Evolutionary conservation across 2,797 vertebrate genomes (phyloP).

Genomic region (Streptopelia turtur): DNA sequence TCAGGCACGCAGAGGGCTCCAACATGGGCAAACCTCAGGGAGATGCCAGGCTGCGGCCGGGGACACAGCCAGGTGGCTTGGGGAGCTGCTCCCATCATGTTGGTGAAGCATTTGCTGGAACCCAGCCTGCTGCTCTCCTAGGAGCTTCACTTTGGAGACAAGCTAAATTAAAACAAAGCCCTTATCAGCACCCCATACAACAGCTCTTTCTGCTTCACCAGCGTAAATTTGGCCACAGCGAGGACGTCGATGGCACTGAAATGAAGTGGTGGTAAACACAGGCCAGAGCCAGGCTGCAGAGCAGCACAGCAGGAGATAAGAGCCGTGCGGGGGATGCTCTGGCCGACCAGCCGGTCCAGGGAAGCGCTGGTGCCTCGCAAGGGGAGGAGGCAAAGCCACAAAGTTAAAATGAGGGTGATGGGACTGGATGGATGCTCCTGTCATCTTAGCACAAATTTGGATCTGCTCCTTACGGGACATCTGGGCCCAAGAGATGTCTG

Average conservation of each 20-base stretch:
- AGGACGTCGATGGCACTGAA: background rate
- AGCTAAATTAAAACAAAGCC: background rate
- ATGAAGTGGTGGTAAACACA: constrained; percentile 6
- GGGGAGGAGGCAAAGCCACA: background rate
- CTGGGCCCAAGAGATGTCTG: background rate
- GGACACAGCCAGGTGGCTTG: background rate
- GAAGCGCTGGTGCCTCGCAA: background rate
- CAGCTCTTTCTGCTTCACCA: background rate
- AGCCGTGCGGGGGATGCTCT: rapidly evolving
- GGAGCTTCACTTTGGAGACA: background rate
- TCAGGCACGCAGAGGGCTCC: background rate
- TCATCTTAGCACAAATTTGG: background rate
- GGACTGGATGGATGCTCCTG: background rate
- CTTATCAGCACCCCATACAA: constrained; percentile 1
- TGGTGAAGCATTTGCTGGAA: background rate
- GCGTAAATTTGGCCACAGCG: background rate
- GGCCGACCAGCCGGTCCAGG: background rate
- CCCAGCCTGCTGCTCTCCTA: background rate
- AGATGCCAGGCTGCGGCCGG: background rate
- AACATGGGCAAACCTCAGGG: background rate
- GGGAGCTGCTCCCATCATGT: background rate
- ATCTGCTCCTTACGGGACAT: background rate
- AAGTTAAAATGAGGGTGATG: background rate
- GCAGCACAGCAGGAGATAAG: background rate
- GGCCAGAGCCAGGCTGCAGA: constrained; percentile 17